These are phyloP conservation scores for Psylliodes chrysocephalus DNA, from an alignment of 2,888 invertebrate genomes.

Conservation along the genomic window DNA sequence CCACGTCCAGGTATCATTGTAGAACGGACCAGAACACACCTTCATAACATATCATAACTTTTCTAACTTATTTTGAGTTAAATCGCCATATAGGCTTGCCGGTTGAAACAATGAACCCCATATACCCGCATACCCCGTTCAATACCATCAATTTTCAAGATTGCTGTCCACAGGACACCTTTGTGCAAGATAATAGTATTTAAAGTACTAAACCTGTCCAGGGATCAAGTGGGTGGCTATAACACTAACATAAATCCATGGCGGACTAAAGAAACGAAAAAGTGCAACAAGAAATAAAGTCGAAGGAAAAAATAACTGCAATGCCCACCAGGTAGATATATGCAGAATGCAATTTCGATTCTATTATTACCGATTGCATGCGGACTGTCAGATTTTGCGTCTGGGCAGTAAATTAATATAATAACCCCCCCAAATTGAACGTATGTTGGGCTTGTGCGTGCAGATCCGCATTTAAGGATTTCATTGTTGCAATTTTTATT, in stretches of 20 bases:
- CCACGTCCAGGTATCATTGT: background rate
- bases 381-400: slow-evolving; percentile 31
- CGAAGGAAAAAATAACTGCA: slow-evolving; percentile 11
- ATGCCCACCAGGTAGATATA: slow-evolving; percentile 35
- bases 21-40: background rate
- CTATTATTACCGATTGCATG: slow-evolving; percentile 39
- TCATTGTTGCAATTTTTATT: background rate
- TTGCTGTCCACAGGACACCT: slow-evolving; percentile 32
- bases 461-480: slow-evolving; percentile 10
- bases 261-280: slow-evolving; percentile 25
- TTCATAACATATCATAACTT: background rate
- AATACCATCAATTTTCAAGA: slow-evolving; percentile 29
- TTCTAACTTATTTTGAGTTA: background rate
- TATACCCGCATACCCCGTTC: slow-evolving; percentile 21
- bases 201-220: slow-evolving; percentile 31
- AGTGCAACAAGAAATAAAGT: slow-evolving; percentile 14
- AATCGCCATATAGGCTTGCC: background rate
- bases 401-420: slow-evolving; percentile 34
- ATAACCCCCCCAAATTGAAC: slow-evolving; percentile 32
- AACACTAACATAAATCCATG: slow-evolving; percentile 28
- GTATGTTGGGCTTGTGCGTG: slow-evolving; percentile 10
- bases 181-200: slow-evolving; percentile 29
- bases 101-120: slow-evolving; percentile 22
- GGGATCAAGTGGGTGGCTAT: slow-evolving; percentile 31
- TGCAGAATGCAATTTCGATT: slow-evolving; percentile 34